These are phyloP conservation scores for Gymnoscopelus microlampas DNA, from an alignment of 2,797 vertebrate species.

Conservation along the genomic window DNA sequence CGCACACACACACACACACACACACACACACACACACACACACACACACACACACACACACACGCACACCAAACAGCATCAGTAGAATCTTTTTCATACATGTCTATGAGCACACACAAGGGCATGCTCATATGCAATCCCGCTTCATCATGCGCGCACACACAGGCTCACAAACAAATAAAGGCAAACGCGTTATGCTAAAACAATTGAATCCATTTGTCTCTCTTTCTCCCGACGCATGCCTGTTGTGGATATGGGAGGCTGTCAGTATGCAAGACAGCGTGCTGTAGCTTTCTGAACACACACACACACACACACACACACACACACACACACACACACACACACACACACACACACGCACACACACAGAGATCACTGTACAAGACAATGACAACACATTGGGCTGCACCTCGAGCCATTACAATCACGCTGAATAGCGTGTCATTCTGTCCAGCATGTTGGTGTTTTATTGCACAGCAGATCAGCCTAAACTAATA, in stretches of 20 bases:
- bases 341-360: too few relatives aligned
- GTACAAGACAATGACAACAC: constrained; percentile 60
- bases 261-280: constrained; percentile 30
- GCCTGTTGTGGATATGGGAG: constrained; percentile 10
- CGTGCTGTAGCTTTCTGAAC: constrained; percentile 49
- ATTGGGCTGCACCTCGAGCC: constrained; percentile 51
- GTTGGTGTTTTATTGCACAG: constrained; percentile 60
- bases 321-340: too few relatives aligned
- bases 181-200: constrained; percentile 19
- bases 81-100: too few relatives aligned
- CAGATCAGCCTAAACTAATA: constrained; percentile 69
- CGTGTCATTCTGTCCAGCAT: constrained; percentile 61
- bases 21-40: not conserved
- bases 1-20: constrained; percentile 29
- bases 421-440: constrained; percentile 62
- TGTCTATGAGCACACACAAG: too few relatives aligned
- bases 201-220: constrained; percentile 12
- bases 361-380: constrained; percentile 39
- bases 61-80: not conserved
- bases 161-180: not conserved
- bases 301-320: too few relatives aligned
- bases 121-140: too few relatives aligned
- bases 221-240: not conserved
- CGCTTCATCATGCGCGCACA: not conserved
- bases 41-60: constrained; percentile 9